Base-by-base conservation (phyloP, 2,888 invertebrate species). In the Tenthredo scrophulariae region DNA sequence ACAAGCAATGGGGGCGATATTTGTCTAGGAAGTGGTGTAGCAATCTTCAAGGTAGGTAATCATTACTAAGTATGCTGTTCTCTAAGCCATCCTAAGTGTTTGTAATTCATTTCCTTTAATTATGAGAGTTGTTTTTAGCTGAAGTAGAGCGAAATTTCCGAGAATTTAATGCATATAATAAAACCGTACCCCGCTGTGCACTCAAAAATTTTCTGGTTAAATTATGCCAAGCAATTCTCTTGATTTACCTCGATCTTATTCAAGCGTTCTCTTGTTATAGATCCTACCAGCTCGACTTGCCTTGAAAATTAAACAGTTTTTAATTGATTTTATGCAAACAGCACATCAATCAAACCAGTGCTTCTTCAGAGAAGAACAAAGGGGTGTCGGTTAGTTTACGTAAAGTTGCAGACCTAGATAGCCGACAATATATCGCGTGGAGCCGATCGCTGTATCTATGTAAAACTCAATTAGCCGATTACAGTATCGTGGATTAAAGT, bases 91-190 rank as follows among this genome's bases (percentile, higher is more conserved):
- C 74, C 84, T 86, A 87, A 87, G 86, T 85, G 88, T 90, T 90
- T 88, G 89, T 89, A 89, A 90, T 88, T 90, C 89, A 89, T 86
- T 29, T 50, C 29, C 75, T 33, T 77, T 50, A 22, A 40, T 43
- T 40, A 40, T n/a, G 43, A 10, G n/a, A 22, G 37, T 10, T 22
- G n/a, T 26, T 22, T 10, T 13, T 4, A 10, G 26, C 15, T 43
- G n/a, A 43, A 74, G 43, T 37, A 26, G 72, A 18, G 72, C 74
- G 4, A 46, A 74, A 50, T 6, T 22, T 26, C 1, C 0, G 46
- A 10, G 22, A n/a, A 46, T 18, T 40, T 40, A 15, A 26, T 22
- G 40, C 22, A 33, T 22, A 26, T 74, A 74, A 46, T 22, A 54
- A 46, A 22, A 46, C 22, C 22, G 22, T 46, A 22, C 22, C 15